phyloP scores from a whole-genome alignment of 2,113 vertebrate genomes.

The Elgaria multicarinata region DNA sequence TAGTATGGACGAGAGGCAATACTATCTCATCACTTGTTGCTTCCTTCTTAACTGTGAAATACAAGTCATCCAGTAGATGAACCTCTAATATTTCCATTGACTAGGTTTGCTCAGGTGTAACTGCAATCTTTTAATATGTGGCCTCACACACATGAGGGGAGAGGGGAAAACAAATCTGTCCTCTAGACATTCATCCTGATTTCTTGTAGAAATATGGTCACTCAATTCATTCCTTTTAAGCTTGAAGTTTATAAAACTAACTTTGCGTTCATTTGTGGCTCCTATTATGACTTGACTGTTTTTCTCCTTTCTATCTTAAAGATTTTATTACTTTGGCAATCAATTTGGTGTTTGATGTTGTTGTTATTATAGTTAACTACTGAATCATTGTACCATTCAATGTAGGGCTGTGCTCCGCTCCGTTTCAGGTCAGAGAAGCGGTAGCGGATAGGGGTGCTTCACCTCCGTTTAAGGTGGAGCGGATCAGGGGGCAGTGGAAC shows the following conservation, averaged over 20 bases:
- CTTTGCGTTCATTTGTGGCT: neutral
- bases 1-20: accelerated
- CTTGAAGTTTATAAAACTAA: neutral
- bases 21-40: neutral
- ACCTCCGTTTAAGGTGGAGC: too few species aligned
- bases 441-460: too few species aligned
- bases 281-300: neutral
- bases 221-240: neutral
- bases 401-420: too few species aligned
- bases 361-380: too few species aligned
- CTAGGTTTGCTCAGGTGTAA: neutral
- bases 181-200: neutral
- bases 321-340: neutral
- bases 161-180: neutral
- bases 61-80: neutral
- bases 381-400: neutral
- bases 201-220: neutral
- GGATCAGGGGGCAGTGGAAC: too few species aligned
- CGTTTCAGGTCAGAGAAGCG: too few species aligned
- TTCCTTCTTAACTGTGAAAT: neutral
- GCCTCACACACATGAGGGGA: too few species aligned
- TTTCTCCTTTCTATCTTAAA: neutral
- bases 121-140: neutral
- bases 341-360: neutral
- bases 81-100: neutral